A percentile compares a stretch with the other conserved stretches of the same genome.
These are phyloP conservation scores for Andrena minutula DNA, from an alignment of 2,888 invertebrate genomes.

Conservation along the genomic window DNA sequence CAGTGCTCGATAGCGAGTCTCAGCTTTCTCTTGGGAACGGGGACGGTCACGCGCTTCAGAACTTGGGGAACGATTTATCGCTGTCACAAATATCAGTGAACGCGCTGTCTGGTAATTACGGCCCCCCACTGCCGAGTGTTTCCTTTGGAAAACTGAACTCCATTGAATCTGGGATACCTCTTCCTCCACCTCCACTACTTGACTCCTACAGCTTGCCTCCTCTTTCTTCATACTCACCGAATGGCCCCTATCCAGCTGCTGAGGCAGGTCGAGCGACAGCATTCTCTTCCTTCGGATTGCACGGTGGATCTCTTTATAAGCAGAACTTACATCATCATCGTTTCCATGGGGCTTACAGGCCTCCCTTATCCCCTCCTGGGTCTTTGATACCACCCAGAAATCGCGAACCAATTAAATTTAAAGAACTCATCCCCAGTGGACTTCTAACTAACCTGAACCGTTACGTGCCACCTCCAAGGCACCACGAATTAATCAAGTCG, in stretches of 20 bases:
- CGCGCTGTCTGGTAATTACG: constrained; percentile 64
- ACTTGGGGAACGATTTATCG: constrained; percentile 65
- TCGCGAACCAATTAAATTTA: constrained; percentile 88
- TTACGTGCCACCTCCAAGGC: constrained; percentile 77
- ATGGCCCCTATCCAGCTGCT: constrained; percentile 83
- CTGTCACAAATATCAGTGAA: constrained; percentile 72
- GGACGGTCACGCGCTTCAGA: constrained; percentile 55
- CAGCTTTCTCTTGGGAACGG: constrained; percentile 47
- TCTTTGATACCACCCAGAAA: constrained; percentile 78
- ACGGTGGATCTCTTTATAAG: constrained; percentile 82
- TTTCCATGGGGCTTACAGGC: constrained; percentile 59
- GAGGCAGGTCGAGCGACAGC: constrained; percentile 84
- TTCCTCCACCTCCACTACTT: constrained; percentile 61
- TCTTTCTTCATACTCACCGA: constrained; percentile 78
- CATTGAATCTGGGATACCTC: constrained; percentile 34
- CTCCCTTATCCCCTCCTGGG: constrained; percentile 71
- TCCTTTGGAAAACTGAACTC: constrained; percentile 84
- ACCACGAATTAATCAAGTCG: constrained; percentile 65
- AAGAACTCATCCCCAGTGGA: constrained; percentile 90
- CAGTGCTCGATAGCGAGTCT: constrained; percentile 38
- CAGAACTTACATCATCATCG: constrained; percentile 64
- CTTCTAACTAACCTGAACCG: constrained; percentile 87
- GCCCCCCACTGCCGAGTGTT: constrained; percentile 59
- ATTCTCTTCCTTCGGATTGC: constrained; percentile 72
- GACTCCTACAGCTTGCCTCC: constrained; percentile 79